Percentiles rank a stretch among this genome's conserved stretches.
phyloP scores from a whole-genome alignment of 2,888 invertebrate species.

The Operophtera brumata region DNA sequence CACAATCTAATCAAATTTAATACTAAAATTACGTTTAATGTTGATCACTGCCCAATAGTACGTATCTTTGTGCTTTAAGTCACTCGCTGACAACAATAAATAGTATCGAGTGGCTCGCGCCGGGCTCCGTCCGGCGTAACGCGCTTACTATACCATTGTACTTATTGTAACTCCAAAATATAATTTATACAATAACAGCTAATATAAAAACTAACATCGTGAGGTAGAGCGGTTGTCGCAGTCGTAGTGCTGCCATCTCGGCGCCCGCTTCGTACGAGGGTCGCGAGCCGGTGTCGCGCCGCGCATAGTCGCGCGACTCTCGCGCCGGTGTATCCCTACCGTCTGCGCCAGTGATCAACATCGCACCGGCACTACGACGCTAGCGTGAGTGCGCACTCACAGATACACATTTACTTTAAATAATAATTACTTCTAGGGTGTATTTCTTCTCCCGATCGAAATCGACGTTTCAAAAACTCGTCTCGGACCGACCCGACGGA shows the following conservation, averaged over 20 bases:
- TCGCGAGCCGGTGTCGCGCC: slow-evolving; percentile 14
- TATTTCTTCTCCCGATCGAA: slow-evolving; percentile 80
- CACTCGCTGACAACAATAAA: slow-evolving; percentile 76
- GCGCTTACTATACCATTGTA: slow-evolving; percentile 62
- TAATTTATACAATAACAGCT: slow-evolving; percentile 78
- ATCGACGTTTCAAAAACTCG: slow-evolving; percentile 79
- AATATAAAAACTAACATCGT: slow-evolving; percentile 71
- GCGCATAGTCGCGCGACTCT: slow-evolving; percentile 23
- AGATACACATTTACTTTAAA: slow-evolving; percentile 69
- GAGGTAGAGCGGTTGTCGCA: slow-evolving; percentile 75
- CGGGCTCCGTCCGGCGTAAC: slow-evolving; percentile 66
- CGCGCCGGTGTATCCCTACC: slow-evolving; percentile 26
- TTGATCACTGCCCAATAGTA: slow-evolving; percentile 81
- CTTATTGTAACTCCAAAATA: slow-evolving; percentile 77
- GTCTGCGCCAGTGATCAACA: slow-evolving; percentile 72
- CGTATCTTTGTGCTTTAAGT: slow-evolving; percentile 79
- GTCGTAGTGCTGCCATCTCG: slow-evolving; percentile 50
- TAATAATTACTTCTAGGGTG: slow-evolving; percentile 76
- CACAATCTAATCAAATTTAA: slow-evolving; percentile 76
- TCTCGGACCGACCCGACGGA: slow-evolving; percentile 78
- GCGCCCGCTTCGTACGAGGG: background rate
- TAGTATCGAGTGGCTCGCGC: slow-evolving; percentile 66
- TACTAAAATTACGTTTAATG: slow-evolving; percentile 78
- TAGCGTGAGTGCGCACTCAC: slow-evolving; percentile 68
- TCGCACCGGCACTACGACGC: slow-evolving; percentile 73